These are phyloP conservation scores for Lutjanus argentimaculatus DNA, from an alignment of 2,797 vertebrate genomes.

Conservation along the genomic window DNA sequence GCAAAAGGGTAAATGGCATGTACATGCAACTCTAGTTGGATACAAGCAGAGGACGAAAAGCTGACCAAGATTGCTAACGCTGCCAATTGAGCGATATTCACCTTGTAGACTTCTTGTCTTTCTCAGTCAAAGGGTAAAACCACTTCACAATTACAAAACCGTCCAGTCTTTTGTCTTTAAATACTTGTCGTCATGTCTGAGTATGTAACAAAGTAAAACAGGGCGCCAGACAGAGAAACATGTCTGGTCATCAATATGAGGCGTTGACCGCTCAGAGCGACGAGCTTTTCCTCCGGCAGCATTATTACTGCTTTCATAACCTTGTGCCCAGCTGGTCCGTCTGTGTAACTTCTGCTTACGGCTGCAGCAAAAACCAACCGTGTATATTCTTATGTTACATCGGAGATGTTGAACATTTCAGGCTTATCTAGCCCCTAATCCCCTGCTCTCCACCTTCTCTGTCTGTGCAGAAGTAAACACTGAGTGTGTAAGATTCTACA, in stretches of 20 bases:
- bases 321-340: constrained; percentile 30
- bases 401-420: constrained; percentile 44
- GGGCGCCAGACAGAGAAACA: background rate
- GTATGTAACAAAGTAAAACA: background rate
- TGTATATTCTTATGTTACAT: constrained; percentile 40
- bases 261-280: constrained; percentile 9
- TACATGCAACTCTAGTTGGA: too few relatives aligned
- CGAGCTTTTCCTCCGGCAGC: constrained; percentile 24
- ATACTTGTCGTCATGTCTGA: background rate
- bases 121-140: background rate
- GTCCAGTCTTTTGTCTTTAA: background rate
- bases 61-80: too few relatives aligned
- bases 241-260: constrained; percentile 39
- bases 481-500: constrained; percentile 40
- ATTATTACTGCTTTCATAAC: constrained; percentile 67
- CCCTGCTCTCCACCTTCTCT: constrained; percentile 48
- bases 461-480: constrained; percentile 56
- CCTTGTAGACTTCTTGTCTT: background rate
- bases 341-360: constrained; percentile 48
- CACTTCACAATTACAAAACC: background rate
- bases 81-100: too few relatives aligned
- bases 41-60: too few relatives aligned
- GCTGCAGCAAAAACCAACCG: constrained; percentile 44
- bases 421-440: constrained; percentile 63
- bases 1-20: too few relatives aligned